Base-by-base conservation (phyloP, 2,797 vertebrate species). In the Danionella dracula region DNA sequence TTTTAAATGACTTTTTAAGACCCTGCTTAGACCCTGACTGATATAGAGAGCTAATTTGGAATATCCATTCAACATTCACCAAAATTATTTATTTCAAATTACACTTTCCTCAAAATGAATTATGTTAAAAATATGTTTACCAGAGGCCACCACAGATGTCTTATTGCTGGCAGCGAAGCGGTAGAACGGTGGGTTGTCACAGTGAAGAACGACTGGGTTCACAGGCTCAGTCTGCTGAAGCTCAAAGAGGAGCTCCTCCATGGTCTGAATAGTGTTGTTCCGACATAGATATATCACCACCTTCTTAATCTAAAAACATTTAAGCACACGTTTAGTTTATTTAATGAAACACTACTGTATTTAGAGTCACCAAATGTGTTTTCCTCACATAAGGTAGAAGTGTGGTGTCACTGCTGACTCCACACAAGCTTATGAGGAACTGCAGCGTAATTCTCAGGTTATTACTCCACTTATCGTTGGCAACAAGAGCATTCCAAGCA, bases 241-340 rank as follows among this genome's bases (percentile, higher is more conserved):
- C 81, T 99, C 97, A 66, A 98, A 98, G 46, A 99, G 88, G 10
- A 99, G 92, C 78, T 99, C 97, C 80, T 99, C 97, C 97, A 99
- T 99, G 3, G 96, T 99, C 75, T 98, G 95, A 73, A 99, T 98
- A 58, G 97, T 99, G 86, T 97, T 99, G 82, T 98, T 98, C 31
- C 96, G 93, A 75, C 97, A 99, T 2, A 99, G 74, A 81, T 97
- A 99, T 65, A 98, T 93, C 11, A 95, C 94, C 76, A 99, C 96
- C 78, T 98, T 99, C 83, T 99, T 99, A 76, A 99, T 99, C 97
- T 98, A 74, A 61, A 82, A 73, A 15, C 44, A 62, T 10, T 12
- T 23, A 6, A 2, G 16, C 10, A 65, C 13, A 27, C 16, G 17
- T 55, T 35, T 10, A 27, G 13, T 16, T 17, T 8, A 53, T 54